Conservation (phyloP, 2,888 invertebrate genomes). For the Mythimna vitellina region DNA sequence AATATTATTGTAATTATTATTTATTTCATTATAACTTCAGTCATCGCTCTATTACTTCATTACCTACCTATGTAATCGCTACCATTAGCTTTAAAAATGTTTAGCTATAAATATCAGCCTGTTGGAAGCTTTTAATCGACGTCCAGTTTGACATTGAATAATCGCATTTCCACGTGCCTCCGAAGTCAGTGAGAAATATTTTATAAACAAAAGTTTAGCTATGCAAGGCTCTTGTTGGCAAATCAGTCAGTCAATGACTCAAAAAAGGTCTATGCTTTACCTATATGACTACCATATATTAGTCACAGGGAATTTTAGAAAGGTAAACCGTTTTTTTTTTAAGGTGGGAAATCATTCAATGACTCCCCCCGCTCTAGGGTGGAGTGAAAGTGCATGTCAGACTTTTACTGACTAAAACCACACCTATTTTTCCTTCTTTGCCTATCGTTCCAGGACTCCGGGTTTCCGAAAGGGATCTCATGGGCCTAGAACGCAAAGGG, state of each 20-base stretch:
- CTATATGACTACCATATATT: background rate
- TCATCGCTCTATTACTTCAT: background rate
- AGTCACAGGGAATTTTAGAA: too few species aligned
- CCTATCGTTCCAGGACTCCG: too few species aligned
- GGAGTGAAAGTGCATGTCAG: too few species aligned
- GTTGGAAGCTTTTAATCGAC: constrained; percentile 22
- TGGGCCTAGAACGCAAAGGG: too few species aligned
- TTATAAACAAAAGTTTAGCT: background rate
- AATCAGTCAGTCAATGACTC: background rate
- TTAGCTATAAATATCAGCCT: constrained; percentile 30
- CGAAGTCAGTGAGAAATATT: constrained; percentile 11
- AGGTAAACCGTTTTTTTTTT: too few species aligned
- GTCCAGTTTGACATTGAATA: constrained; percentile 39
- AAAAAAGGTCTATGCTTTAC: background rate
- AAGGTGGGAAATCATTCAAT: too few species aligned
- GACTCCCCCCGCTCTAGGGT: too few species aligned
- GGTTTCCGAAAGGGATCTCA: too few species aligned
- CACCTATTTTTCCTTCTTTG: too few species aligned
- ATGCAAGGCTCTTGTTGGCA: background rate
- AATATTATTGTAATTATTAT: too few species aligned
- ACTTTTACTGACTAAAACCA: too few species aligned
- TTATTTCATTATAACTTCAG: constrained; percentile 21
- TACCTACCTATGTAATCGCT: constrained; percentile 1
- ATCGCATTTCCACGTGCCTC: constrained; percentile 47
- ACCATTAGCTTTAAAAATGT: constrained; percentile 32